Percentiles rank a stretch among this genome's conserved stretches.
Conservation (phyloP, 2,797 vertebrate species). For the Momotus momota region DNA sequence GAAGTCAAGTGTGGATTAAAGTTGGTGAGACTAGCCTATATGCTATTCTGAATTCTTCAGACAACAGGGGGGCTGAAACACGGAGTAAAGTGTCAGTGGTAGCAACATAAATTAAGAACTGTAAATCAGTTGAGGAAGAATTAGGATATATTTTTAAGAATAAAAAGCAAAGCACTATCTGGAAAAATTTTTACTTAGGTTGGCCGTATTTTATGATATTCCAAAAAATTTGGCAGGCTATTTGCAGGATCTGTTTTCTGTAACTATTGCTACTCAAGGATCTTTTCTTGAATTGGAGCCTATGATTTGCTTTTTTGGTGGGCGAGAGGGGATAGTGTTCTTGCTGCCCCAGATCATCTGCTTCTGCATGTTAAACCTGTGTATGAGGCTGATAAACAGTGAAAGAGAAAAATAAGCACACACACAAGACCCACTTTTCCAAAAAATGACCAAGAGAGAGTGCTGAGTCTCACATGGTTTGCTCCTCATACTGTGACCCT, state of each 20-base stretch:
- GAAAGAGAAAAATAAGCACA: neutral
- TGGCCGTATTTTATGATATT: neutral
- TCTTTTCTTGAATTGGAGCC: neutral
- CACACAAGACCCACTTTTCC: neutral
- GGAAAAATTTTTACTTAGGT: neutral
- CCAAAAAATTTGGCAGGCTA: neutral
- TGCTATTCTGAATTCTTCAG: conserved; percentile 4
- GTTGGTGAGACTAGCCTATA: neutral
- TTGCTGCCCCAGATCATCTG: neutral
- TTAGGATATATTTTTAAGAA: conserved; percentile 4
- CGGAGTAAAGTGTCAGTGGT: neutral
- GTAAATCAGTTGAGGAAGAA: neutral
- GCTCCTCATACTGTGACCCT: neutral
- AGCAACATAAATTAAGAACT: neutral
- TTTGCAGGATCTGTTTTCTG: conserved; percentile 20
- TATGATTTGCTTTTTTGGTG: neutral
- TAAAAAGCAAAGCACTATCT: neutral
- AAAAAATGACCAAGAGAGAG: neutral
- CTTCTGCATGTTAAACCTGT: neutral
- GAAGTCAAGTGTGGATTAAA: conserved; percentile 5
- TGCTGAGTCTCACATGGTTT: neutral
- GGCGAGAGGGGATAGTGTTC: neutral
- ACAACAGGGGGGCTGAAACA: neutral
- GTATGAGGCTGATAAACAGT: neutral
- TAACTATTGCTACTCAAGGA: conserved; percentile 1